Percentiles rank a stretch among this genome's conserved stretches.
Conservation (phyloP, 1,140 invertebrate genomes). For the Lineus longissimus region DNA sequence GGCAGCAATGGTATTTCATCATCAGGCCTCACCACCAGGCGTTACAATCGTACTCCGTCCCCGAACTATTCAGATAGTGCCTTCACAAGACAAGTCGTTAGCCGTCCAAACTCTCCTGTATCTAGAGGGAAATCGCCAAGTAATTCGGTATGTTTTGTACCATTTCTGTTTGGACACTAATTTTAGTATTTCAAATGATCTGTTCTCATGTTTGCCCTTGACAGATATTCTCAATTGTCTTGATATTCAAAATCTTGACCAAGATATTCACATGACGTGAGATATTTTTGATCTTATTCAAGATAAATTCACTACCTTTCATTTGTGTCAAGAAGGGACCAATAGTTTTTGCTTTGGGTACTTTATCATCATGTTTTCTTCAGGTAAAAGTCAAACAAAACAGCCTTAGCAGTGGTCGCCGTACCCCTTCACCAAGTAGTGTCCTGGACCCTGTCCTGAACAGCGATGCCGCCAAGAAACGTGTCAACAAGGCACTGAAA, state of each 20-base stretch:
- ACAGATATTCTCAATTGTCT: too few species aligned
- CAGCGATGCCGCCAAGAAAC: conserved; percentile 40
- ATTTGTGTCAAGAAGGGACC: too few species aligned
- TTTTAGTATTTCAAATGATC: neutral
- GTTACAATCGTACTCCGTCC: neutral
- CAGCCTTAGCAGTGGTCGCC: conserved; percentile 3
- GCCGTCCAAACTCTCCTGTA: conserved; percentile 13
- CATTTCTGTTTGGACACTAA: neutral
- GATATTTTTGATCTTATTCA: too few species aligned
- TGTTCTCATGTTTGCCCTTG: too few species aligned
- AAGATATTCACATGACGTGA: too few species aligned
- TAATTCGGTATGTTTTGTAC: conserved; percentile 11
- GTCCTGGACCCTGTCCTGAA: conserved; percentile 11
- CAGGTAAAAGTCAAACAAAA: too few species aligned
- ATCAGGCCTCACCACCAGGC: neutral
- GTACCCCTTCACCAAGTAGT: conserved; percentile 19
- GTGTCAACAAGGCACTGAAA: conserved; percentile 48
- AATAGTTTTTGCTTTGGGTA: neutral
- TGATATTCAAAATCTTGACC: too few species aligned
- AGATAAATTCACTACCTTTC: neutral
- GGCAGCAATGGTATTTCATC: neutral
- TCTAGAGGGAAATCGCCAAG: conserved; percentile 4
- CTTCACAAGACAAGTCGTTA: conserved; percentile 24
- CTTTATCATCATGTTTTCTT: neutral
- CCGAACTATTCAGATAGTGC: conserved; percentile 11